phyloP scores from a whole-genome alignment of 2,888 invertebrate genomes.

The Aleiodes leptofemur region DNA sequence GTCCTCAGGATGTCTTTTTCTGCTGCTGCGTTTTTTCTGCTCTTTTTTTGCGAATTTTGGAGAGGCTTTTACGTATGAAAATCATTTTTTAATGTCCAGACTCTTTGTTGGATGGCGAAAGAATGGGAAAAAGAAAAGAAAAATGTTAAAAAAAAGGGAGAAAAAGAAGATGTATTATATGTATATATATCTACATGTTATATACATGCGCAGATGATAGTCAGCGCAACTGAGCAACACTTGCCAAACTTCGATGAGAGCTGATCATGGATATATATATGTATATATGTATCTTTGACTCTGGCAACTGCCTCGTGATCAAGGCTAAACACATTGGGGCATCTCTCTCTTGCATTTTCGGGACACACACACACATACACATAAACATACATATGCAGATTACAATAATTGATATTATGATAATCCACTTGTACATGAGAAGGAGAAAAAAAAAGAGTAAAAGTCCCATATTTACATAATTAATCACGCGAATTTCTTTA shows the following conservation, averaged over 20 bases:
- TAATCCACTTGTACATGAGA: no score
- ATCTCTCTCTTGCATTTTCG: conserved; percentile 14
- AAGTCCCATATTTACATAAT: neutral
- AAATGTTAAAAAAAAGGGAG: conserved; percentile 17
- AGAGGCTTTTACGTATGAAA: no score
- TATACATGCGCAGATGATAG: conserved; percentile 34
- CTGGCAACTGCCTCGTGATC: conserved; percentile 36
- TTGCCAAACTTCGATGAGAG: conserved; percentile 53
- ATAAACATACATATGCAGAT: neutral
- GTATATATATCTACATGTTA: conserved; percentile 29
- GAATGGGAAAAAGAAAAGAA: no score
- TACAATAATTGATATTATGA: neutral
- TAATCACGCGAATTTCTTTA: neutral
- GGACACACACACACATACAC: neutral
- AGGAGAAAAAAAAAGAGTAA: no score
- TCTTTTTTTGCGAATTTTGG: no score
- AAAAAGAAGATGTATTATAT: conserved; percentile 27
- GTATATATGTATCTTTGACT: neutral
- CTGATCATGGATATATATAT: conserved; percentile 13
- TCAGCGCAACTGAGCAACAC: conserved; percentile 48
- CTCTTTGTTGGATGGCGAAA: conserved; percentile 47
- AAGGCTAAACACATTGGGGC: conserved; percentile 29
- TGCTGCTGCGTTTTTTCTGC: no score
- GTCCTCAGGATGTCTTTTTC: no score
- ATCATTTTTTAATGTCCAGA: no score